These are phyloP conservation scores for Micrasema minimum DNA, from an alignment of 1,140 invertebrate genomes.

Conservation along the genomic window DNA sequence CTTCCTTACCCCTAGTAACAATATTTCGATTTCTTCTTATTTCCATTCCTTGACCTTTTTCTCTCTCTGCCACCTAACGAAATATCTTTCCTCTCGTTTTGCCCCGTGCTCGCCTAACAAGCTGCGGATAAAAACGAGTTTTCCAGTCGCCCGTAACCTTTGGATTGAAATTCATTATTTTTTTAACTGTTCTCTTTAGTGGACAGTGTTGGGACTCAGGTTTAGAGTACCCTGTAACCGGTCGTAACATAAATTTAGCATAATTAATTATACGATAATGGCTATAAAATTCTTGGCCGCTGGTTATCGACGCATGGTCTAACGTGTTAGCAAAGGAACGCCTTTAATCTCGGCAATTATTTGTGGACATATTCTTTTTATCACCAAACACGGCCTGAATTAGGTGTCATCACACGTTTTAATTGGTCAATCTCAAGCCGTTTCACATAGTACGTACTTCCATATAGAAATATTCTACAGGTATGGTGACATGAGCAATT, in stretches of 20 bases:
- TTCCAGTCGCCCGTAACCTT: constrained; percentile 19
- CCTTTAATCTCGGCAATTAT: constrained; percentile 19
- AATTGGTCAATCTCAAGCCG: no score
- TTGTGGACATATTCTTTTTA: constrained; percentile 15
- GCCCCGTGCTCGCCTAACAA: constrained; percentile 28
- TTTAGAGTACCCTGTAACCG: no score
- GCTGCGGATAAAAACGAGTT: constrained; percentile 42
- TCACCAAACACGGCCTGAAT: constrained; percentile 1
- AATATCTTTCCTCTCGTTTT: constrained; percentile 10
- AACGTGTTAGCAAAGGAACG: constrained; percentile 1
- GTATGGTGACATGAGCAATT: no score
- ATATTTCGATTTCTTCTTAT: constrained; percentile 31
- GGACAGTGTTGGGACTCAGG: background rate
- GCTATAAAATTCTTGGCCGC: background rate
- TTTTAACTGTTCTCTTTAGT: background rate
- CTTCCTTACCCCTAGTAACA: constrained; percentile 19
- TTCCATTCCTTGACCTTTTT: constrained; percentile 28
- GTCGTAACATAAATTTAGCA: background rate
- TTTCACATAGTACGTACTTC: no score
- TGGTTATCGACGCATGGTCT: constrained; percentile 1
- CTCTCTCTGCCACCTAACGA: background rate
- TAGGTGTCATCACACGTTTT: constrained; percentile 25
- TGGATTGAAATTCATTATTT: background rate
- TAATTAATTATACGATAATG: background rate
- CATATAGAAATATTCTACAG: no score